phyloP scores from a whole-genome alignment of 2,113 vertebrate species.

The Albula goreensis region DNA sequence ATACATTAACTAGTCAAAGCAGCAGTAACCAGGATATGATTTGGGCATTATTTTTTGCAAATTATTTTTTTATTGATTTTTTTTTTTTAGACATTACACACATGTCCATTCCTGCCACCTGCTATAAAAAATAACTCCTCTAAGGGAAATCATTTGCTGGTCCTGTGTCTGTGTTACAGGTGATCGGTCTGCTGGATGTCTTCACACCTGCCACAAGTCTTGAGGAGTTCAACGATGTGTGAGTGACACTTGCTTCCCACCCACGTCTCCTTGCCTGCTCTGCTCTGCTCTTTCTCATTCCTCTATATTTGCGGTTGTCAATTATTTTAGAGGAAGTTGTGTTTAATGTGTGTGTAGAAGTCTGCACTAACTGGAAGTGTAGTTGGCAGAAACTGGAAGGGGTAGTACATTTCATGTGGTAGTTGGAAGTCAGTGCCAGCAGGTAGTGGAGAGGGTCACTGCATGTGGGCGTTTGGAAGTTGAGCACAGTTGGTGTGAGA shows the following conservation, averaged over 20 bases:
- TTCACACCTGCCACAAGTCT: slow-evolving; percentile 87
- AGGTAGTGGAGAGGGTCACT: not conserved
- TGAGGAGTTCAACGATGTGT: slow-evolving; percentile 97
- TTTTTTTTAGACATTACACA: too few species aligned
- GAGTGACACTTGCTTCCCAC: slow-evolving; percentile 61
- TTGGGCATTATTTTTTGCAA: too few species aligned
- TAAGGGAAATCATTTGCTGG: not conserved
- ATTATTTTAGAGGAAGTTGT: not conserved
- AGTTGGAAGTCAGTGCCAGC: not conserved
- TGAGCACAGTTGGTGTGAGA: not conserved
- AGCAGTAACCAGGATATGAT: too few species aligned
- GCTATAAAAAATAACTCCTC: too few species aligned
- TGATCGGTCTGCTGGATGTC: slow-evolving; percentile 93
- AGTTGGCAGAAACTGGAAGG: too few species aligned
- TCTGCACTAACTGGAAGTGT: not conserved
- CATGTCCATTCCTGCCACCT: too few species aligned
- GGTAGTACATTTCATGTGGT: too few species aligned
- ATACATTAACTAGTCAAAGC: too few species aligned
- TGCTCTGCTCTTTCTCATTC: not conserved
- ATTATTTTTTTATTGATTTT: too few species aligned
- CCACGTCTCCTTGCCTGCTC: too few species aligned
- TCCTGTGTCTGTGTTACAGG: slow-evolving; percentile 67
- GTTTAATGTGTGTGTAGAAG: not conserved
- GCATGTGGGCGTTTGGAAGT: not conserved
- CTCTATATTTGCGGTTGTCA: too few species aligned